Conservation (phyloP, 2,888 invertebrate genomes). For the Sialis fuliginosa region DNA sequence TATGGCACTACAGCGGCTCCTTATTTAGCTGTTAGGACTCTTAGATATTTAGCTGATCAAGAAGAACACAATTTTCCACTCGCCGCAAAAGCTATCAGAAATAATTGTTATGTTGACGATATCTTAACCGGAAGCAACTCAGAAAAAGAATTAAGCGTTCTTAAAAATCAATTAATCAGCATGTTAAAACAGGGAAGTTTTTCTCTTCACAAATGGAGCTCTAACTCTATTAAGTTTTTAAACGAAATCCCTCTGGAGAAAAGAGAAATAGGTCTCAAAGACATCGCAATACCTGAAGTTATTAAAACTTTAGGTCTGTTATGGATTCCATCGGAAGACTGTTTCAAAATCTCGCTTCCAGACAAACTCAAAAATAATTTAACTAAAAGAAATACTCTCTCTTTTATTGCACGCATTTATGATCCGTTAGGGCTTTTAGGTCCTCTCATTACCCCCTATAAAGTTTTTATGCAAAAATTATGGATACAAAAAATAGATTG, state of each 20-base stretch:
- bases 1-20: slow-evolving; percentile 9
- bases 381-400: neutral
- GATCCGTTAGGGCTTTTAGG: neutral
- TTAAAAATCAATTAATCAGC: neutral
- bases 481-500: neutral
- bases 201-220: neutral
- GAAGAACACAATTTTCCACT: neutral
- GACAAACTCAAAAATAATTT: neutral
- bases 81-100: neutral
- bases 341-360: neutral
- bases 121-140: neutral
- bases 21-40: slow-evolving; percentile 9
- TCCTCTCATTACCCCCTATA: neutral
- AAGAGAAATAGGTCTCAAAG: too few species aligned
- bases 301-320: neutral
- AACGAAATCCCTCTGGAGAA: too few species aligned
- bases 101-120: slow-evolving; percentile 1
- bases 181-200: neutral
- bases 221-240: neutral
- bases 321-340: neutral
- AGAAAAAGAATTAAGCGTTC: too few species aligned
- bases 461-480: slow-evolving; percentile 1
- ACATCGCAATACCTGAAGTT: too few species aligned
- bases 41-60: neutral
- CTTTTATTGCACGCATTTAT: neutral